These are phyloP conservation scores for Antechinus stuartii DNA, from an alignment of 2,113 vertebrate species.

Conservation along the genomic window DNA sequence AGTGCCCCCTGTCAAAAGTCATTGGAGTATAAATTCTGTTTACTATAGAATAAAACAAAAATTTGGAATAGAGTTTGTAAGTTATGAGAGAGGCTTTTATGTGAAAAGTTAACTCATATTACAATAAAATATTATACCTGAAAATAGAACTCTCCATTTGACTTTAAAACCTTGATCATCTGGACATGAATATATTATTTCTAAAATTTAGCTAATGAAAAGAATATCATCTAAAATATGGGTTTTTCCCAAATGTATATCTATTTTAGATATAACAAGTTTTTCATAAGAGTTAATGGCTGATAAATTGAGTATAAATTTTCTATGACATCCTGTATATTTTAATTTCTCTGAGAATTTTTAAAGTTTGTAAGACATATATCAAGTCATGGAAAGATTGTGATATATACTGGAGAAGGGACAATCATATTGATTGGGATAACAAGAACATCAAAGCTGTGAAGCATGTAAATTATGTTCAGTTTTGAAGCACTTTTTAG, in stretches of 20 bases:
- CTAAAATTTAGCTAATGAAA: conserved; percentile 52
- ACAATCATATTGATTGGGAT: not conserved
- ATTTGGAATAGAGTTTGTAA: not conserved
- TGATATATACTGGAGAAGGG: not conserved
- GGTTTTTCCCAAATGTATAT: not conserved
- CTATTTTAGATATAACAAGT: not conserved
- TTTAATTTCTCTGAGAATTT: not conserved
- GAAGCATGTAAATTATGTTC: not conserved
- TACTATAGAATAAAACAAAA: conserved; percentile 42
- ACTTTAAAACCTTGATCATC: not conserved
- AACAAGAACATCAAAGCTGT: not conserved
- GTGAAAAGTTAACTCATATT: not conserved
- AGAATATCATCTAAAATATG: not conserved
- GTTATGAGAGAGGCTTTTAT: not conserved
- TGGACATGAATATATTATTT: not conserved
- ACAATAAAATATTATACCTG: not conserved
- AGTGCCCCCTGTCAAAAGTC: conserved; percentile 56
- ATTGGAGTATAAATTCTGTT: conserved; percentile 66
- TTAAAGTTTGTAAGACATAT: not conserved
- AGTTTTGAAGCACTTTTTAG: not conserved
- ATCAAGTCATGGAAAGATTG: not conserved
- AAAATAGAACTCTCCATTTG: not conserved
- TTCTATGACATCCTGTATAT: not conserved
- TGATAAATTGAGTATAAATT: not conserved
- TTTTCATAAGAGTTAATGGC: not conserved